Conservation (phyloP, 2,797 vertebrate species). For the Vespertilio murinus region DNA sequence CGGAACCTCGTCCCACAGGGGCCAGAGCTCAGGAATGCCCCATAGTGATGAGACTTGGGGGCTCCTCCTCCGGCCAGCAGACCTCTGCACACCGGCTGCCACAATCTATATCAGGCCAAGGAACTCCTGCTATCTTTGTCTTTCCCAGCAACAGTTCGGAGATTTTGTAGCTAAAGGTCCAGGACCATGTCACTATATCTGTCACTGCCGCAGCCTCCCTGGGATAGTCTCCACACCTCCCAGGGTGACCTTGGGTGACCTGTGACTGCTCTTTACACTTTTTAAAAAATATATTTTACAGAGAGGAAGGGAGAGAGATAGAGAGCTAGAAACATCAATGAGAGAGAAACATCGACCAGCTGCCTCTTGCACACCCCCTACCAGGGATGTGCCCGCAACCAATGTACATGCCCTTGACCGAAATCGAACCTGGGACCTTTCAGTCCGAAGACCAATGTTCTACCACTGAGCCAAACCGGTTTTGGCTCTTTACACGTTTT, state of each 20-base stretch:
- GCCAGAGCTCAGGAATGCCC: background rate
- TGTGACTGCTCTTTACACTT: background rate
- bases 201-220: background rate
- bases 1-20: background rate
- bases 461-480: no score
- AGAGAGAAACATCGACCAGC: no score
- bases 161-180: background rate
- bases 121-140: background rate
- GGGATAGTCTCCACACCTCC: background rate
- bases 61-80: conserved; percentile 1
- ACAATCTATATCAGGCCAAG: background rate
- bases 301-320: no score
- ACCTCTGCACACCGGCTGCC: conserved; percentile 5
- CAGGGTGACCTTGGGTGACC: background rate
- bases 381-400: no score
- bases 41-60: background rate
- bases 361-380: no score
- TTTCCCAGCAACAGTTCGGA: background rate
- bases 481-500: background rate
- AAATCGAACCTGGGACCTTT: no score
- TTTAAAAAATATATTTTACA: background rate
- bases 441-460: no score
- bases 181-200: background rate
- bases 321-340: no score
- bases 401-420: no score